Evolutionary conservation across 2,888 invertebrate genomes (phyloP).

Genomic region (Amphiduros pacificus): DNA sequence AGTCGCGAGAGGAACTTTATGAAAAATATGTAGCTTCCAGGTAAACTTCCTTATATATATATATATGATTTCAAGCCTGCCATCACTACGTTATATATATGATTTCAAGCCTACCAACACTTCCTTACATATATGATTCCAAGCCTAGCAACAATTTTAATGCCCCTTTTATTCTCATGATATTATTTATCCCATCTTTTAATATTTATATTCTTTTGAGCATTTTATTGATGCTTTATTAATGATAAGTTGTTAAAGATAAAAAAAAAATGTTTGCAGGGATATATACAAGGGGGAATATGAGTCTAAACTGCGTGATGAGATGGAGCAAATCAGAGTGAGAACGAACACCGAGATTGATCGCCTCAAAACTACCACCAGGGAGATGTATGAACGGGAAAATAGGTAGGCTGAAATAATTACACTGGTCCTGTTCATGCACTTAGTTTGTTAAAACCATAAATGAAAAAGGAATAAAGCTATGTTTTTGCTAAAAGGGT

Average conservation of each 20-base stretch:
- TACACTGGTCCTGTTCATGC: too few species aligned
- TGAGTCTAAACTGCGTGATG: constrained; percentile 53
- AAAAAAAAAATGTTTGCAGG: constrained; percentile 39
- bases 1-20: constrained; percentile 56
- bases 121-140: too few species aligned
- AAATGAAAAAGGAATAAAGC: too few species aligned
- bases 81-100: too few species aligned
- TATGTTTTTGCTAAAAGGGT: too few species aligned
- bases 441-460: too few species aligned
- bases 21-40: constrained; percentile 59
- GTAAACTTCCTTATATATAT: too few species aligned
- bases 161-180: background rate
- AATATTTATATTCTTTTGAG: background rate
- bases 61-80: too few species aligned
- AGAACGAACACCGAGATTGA: constrained; percentile 56
- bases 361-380: constrained; percentile 50
- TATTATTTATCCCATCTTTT: background rate
- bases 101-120: too few species aligned
- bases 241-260: background rate
- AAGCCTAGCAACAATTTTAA: background rate
- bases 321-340: constrained; percentile 51
- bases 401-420: constrained; percentile 54
- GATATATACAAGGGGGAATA: constrained; percentile 58
- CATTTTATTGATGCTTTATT: background rate
- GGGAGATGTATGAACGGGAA: constrained; percentile 59